A percentile compares a stretch with the other conserved stretches of the same genome.
Evolutionary conservation across 2,113 vertebrate genomes (phyloP).

Genomic region (Muntiacus reevesi): DNA sequence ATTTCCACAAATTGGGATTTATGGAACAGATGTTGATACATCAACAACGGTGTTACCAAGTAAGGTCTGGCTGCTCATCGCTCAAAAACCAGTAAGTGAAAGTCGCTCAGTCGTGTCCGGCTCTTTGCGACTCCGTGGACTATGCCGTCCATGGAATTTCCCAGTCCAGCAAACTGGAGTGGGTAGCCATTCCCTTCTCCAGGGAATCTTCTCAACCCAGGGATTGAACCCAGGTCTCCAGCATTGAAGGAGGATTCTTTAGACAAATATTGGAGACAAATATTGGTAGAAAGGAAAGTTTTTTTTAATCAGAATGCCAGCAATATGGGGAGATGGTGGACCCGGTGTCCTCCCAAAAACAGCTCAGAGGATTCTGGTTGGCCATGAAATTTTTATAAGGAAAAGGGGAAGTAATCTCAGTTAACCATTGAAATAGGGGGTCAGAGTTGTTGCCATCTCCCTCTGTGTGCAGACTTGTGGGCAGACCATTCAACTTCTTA

Average conservation of each 20-base stretch:
- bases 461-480: neutral
- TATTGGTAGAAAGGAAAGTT: neutral
- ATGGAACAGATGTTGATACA: neutral
- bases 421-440: neutral
- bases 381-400: neutral
- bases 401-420: neutral
- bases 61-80: neutral
- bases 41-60: neutral
- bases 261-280: neutral
- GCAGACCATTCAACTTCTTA: neutral
- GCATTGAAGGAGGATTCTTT: neutral
- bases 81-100: neutral
- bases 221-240: neutral
- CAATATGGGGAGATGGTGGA: neutral
- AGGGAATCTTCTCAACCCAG: neutral
- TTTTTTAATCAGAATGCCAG: neutral
- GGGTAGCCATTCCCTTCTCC: neutral
- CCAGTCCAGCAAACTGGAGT: neutral
- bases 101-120: accelerated
- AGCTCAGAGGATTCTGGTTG: neutral
- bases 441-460: neutral
- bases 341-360: neutral
- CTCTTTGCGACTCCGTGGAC: neutral
- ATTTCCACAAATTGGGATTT: neutral
- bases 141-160: neutral